Percentiles rank a stretch among this genome's conserved stretches.
phyloP scores from a whole-genome alignment of 2,113 vertebrate genomes.

The Ceyx melanurus region DNA sequence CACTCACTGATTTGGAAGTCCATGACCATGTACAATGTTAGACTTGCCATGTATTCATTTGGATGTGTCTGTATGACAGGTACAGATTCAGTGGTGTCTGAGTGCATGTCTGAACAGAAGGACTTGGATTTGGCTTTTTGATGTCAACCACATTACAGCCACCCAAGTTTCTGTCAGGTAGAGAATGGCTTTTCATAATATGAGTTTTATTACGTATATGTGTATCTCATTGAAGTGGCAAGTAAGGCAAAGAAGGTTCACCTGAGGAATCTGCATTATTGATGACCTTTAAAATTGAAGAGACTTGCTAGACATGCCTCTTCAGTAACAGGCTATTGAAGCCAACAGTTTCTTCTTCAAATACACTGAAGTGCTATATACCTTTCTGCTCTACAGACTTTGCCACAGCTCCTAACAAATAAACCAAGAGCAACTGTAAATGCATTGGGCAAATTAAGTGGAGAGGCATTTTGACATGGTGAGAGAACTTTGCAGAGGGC shows the following conservation, averaged over 20 bases:
- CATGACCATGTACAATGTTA: not conserved
- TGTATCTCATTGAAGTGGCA: not conserved
- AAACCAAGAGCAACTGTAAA: not conserved
- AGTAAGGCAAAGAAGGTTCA: not conserved
- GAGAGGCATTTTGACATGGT: not conserved
- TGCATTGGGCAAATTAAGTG: not conserved
- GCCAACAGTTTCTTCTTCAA: not conserved
- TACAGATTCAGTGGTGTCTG: not conserved
- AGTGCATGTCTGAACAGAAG: not conserved
- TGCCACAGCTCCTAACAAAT: not conserved
- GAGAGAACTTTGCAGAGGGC: not conserved
- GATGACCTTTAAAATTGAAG: not conserved
- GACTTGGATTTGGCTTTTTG: not conserved
- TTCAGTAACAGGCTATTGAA: not conserved
- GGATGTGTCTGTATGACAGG: rapidly evolving
- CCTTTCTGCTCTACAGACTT: not conserved
- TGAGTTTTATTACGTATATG: not conserved
- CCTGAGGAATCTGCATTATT: not conserved
- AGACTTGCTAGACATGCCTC: not conserved
- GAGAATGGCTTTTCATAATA: not conserved
- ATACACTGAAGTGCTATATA: not conserved
- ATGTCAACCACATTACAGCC: not conserved
- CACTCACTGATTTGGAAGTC: not conserved
- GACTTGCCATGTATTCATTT: not conserved
- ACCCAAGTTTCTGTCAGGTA: not conserved